Base-by-base conservation (phyloP, 2,888 invertebrate genomes). In the Drosophila suboccidentalis region DNA sequence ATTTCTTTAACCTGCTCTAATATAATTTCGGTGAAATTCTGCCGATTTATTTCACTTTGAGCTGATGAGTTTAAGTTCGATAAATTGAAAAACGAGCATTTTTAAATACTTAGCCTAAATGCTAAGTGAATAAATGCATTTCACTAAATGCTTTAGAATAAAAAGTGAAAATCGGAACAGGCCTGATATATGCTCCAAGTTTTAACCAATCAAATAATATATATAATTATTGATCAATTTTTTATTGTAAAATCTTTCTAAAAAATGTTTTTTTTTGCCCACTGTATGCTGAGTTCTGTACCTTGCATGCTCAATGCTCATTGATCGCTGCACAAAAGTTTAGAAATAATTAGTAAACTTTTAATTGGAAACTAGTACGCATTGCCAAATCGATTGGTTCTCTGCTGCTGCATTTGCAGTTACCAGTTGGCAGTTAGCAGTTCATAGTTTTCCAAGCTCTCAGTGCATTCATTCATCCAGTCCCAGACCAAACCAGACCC, bases 271-370 rank as follows among this genome's bases (percentile, higher is more conserved):
- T 9, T 4, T 32, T 19, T 32, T 19, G 4, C 13, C 57, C 47
- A 47, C 57, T 63, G 62, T 63, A 11, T 2, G 8, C 11, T 17
- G 36, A 34, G 79, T 59, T 55, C 51, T 50, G 50, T 71, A 68
- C 71, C 78, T 78, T 80, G 84, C 85, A 86, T 89, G 85, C 82
- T 80, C 80, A 75, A 68, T 87, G 76, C 82, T 84, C 72, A 86
- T 85, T 89, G 87, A 89, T 86, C 85, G 89, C 66, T 71, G 81
- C 53, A 87, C 80, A 80, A 89, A 86, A 86, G 87, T 89, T 86
- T 84, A 87, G 86, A 86, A 86, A 86, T 86, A 86, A 86, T 86
- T 86, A 86, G 86, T 87, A 86, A 86, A 86, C 86, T 86, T 86
- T 86, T 86, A 86, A 86, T 86, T 86, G 86, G 86, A 84, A 87